Percentiles rank a stretch among this genome's conserved stretches.
Conservation (phyloP, 2,797 vertebrate genomes). For the Muraenolepis orangiensis region DNA sequence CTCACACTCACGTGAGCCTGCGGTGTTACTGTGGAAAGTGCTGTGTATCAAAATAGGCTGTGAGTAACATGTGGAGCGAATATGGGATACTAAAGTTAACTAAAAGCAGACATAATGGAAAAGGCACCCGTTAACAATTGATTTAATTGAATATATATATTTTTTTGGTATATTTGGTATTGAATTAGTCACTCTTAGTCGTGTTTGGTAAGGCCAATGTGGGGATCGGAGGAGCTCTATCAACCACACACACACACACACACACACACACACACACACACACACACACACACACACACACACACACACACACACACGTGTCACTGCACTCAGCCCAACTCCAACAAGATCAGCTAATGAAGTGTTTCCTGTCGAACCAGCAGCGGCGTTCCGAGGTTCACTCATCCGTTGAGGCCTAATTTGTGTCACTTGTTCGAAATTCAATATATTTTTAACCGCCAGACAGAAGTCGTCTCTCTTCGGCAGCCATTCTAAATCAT, state of each 20-base stretch:
- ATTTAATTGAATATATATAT: background rate
- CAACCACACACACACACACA: background rate
- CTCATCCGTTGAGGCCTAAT: constrained; percentile 36
- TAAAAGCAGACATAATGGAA: background rate
- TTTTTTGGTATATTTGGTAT: no score
- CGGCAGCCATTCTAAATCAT: background rate
- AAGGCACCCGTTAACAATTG: background rate
- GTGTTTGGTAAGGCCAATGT: background rate
- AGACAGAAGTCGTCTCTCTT: background rate
- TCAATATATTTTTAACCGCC: constrained; percentile 24
- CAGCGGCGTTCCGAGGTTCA: constrained; percentile 22
- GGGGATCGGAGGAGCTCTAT: background rate
- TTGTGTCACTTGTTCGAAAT: constrained; percentile 37
- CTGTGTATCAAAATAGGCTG: background rate
- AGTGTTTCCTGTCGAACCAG: constrained; percentile 22
- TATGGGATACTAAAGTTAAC: background rate
- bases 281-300: background rate
- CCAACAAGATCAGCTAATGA: constrained; percentile 31
- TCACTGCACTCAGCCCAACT: background rate
- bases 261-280: no score
- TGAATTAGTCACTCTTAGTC: background rate
- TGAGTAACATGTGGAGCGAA: background rate
- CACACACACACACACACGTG: background rate
- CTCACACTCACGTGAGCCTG: no score
- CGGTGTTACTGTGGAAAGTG: background rate